Percentiles rank a stretch among this genome's conserved stretches.
phyloP scores from a whole-genome alignment of 1,140 invertebrate genomes.

The Ips typographus region DNA sequence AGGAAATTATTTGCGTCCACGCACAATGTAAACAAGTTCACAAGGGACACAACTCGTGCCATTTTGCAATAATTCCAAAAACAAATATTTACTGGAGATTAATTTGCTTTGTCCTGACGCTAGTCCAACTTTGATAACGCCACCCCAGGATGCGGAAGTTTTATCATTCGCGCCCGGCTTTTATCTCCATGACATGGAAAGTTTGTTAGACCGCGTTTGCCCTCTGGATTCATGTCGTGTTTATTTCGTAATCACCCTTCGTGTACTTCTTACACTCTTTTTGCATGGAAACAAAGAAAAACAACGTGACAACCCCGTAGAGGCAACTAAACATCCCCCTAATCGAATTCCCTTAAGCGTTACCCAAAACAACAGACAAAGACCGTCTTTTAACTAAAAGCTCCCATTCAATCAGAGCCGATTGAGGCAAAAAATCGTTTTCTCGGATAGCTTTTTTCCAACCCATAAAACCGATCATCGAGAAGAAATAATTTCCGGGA shows the following conservation, averaged over 20 bases:
- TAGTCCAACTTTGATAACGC: slow-evolving; percentile 12
- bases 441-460: slow-evolving; percentile 21
- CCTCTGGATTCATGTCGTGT: slow-evolving; percentile 11
- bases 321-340: background rate
- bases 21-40: too few relatives aligned
- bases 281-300: background rate
- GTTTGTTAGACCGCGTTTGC: slow-evolving; percentile 17
- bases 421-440: slow-evolving; percentile 16
- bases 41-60: too few relatives aligned
- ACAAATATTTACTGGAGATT: slow-evolving; percentile 8
- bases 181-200: slow-evolving; percentile 23
- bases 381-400: slow-evolving; percentile 15
- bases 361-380: slow-evolving; percentile 14
- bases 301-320: too few relatives aligned
- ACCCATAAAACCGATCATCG: slow-evolving; percentile 26
- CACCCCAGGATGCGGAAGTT: slow-evolving; percentile 13
- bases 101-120: slow-evolving; percentile 6
- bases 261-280: background rate
- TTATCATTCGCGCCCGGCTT: slow-evolving; percentile 25
- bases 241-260: slow-evolving; percentile 11
- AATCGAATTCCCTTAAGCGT: slow-evolving; percentile 18
- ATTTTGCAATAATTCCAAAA: background rate
- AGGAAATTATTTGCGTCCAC: too few relatives aligned
- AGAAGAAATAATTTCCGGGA: slow-evolving; percentile 28
- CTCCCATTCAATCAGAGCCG: slow-evolving; percentile 11